A percentile compares a stretch with the other conserved stretches of the same genome.
Conservation (phyloP, 1,140 invertebrate species). For the Zaprionus ornatus region DNA sequence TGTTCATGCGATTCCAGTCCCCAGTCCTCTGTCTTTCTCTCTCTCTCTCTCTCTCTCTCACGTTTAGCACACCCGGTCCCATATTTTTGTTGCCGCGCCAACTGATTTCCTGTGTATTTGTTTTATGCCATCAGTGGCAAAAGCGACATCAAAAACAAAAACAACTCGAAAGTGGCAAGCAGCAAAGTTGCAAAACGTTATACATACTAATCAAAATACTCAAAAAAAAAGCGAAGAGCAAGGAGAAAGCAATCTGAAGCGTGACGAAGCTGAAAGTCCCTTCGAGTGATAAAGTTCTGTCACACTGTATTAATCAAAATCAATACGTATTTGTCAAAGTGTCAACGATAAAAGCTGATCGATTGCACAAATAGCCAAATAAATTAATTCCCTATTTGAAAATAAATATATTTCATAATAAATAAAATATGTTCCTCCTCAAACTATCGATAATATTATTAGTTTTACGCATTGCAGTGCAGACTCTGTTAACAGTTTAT, state of each 20-base stretch:
- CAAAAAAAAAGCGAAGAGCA: constrained; percentile 10
- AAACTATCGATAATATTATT: background rate
- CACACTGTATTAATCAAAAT: background rate
- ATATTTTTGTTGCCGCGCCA: constrained; percentile 16
- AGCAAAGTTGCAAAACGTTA: constrained; percentile 19
- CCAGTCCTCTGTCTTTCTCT: background rate
- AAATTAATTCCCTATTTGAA: background rate
- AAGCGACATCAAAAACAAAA: constrained; percentile 8
- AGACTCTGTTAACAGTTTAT: background rate
- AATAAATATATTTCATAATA: no score
- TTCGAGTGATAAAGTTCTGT: constrained; percentile 3
- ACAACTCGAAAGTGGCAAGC: constrained; percentile 18
- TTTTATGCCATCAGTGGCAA: constrained; percentile 14
- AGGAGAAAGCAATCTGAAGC: background rate
- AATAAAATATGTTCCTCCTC: background rate
- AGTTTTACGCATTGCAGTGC: background rate
- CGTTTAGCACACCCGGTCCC: constrained; percentile 5
- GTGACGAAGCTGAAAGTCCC: constrained; percentile 9
- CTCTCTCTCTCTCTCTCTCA: background rate
- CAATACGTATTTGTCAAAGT: background rate
- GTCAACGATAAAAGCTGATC: constrained; percentile 1
- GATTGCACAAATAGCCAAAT: background rate
- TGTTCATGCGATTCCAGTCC: constrained; percentile 13
- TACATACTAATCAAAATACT: constrained; percentile 41
- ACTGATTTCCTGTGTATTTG: constrained; percentile 33